phyloP scores from a whole-genome alignment of 2,888 invertebrate species.

The Xestia rhomboidea region DNA sequence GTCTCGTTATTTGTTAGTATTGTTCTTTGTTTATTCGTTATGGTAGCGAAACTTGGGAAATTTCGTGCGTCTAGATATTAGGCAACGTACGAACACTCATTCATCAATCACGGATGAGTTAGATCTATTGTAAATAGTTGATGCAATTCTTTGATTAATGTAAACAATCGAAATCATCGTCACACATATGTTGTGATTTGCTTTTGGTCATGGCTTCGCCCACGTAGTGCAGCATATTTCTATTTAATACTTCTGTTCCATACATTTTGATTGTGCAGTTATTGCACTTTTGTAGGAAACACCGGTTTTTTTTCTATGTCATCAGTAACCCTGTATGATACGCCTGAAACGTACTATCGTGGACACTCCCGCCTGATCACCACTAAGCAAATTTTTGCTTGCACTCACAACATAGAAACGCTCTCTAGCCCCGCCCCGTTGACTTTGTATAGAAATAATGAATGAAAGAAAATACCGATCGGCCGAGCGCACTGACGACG shows the following conservation, averaged over 20 bases:
- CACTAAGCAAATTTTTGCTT: too few relatives aligned
- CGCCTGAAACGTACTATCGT: not conserved
- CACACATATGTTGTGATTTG: not conserved
- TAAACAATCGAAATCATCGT: not conserved
- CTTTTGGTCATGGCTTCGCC: not conserved
- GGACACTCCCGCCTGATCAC: too few relatives aligned
- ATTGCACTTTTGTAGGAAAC: too few relatives aligned
- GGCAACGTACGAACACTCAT: not conserved
- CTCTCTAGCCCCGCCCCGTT: too few relatives aligned
- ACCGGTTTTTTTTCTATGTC: too few relatives aligned
- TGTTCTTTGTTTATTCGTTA: constrained; percentile 14
- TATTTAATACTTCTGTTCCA: not conserved
- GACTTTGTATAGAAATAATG: too few relatives aligned
- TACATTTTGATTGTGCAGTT: too few relatives aligned
- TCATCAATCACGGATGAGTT: constrained; percentile 14
- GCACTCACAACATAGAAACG: too few relatives aligned
- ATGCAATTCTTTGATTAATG: not conserved
- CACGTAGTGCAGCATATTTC: not conserved
- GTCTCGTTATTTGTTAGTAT: not conserved
- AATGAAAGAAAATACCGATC: too few relatives aligned
- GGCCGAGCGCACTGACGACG: too few relatives aligned
- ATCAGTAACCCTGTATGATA: too few relatives aligned
- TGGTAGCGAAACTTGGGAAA: not conserved
- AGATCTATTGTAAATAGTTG: not conserved
- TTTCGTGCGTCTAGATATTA: constrained; percentile 11